phyloP scores from a whole-genome alignment of 2,797 vertebrate species.

The Ceryle rudis region DNA sequence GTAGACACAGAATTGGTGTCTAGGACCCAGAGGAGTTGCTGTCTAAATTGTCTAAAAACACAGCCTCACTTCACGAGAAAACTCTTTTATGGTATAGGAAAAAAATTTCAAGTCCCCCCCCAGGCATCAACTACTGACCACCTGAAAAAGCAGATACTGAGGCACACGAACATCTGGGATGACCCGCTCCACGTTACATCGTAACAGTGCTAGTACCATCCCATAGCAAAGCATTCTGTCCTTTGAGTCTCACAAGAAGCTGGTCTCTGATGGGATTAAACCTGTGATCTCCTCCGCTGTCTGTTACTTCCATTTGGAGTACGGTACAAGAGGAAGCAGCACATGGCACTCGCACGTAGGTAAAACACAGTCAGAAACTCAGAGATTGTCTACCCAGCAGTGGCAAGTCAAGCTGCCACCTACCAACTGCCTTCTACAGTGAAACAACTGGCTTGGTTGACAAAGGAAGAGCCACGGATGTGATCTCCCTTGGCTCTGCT shows the following conservation, averaged over 20 bases:
- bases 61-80: neutral
- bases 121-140: neutral
- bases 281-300: neutral
- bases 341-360: neutral
- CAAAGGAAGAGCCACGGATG: neutral
- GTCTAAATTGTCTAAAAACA: neutral
- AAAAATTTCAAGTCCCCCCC: neutral
- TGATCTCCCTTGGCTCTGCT: neutral
- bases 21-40: neutral
- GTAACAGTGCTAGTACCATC: neutral
- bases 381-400: neutral
- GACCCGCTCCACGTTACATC: neutral
- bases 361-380: neutral
- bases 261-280: neutral
- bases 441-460: neutral
- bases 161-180: neutral
- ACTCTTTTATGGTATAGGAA: neutral
- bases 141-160: neutral
- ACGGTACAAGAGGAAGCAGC: neutral
- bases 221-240: neutral
- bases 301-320: neutral
- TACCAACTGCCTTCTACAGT: rapidly evolving
- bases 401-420: neutral
- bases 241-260: neutral
- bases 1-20: neutral